These are phyloP conservation scores for Hypomesus transpacificus DNA, from an alignment of 2,113 vertebrate species.

Conservation along the genomic window DNA sequence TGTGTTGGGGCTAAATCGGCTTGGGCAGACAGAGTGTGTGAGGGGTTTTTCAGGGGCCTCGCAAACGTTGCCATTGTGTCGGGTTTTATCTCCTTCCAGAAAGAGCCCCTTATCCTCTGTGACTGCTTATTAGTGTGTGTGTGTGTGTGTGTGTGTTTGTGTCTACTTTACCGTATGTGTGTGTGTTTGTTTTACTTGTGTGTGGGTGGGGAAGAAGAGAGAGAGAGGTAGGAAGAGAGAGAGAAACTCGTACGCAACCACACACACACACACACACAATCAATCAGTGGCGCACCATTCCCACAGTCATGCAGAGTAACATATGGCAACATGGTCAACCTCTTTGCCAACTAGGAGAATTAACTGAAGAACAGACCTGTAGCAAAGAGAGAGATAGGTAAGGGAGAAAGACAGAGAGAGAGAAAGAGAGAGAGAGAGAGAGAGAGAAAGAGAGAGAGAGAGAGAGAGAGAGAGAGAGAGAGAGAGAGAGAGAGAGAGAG, in stretches of 20 bases:
- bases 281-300: no score
- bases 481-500: not conserved
- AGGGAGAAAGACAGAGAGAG: no score
- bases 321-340: not conserved
- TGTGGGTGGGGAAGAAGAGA: not conserved
- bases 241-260: not conserved
- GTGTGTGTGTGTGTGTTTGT: slow-evolving; percentile 10
- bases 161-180: not conserved
- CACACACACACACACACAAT: not conserved
- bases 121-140: slow-evolving; percentile 12
- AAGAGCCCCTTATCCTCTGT: slow-evolving; percentile 4
- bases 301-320: not conserved
- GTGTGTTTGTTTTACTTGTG: not conserved
- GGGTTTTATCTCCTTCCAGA: slow-evolving; percentile 8
- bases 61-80: not conserved
- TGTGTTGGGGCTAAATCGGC: slow-evolving; percentile 5
- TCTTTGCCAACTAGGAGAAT: not conserved
- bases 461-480: not conserved
- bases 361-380: no score
- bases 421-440: no score
- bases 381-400: no score
- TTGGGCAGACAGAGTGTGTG: not conserved
- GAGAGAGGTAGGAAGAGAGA: no score
- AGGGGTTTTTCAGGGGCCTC: not conserved
- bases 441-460: not conserved